Evolutionary conservation across 2,797 vertebrate genomes (phyloP), one percentile per base, ranked within the genome.

Genomic region (Melanotaenia nigrans): DNA sequence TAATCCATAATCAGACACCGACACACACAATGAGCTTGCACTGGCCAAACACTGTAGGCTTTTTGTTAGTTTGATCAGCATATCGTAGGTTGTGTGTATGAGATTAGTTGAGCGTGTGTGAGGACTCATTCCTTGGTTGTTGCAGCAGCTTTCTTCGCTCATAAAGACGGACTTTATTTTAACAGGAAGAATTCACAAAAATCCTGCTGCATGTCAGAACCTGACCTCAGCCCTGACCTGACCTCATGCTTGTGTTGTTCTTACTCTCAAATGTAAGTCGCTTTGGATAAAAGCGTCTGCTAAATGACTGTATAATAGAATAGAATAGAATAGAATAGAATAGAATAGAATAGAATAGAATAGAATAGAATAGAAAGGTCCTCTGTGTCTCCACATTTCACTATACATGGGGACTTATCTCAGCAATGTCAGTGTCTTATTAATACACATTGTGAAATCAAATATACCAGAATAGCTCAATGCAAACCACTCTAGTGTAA

Each of bases 1-100:
- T 82, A 76, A 80, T 75, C 81, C 75, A 70, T 49, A 69, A 82
- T 57, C 75, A 57, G 73, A 82, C 75, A 81, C 68, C 55, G 59
- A 28, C 65, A 72, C 83, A 38, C 77, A 78, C 69, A 61, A 51
- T 51, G 22, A 64, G 62, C 61, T 13, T 14, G 56, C 6, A 9
- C 45, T 18, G 30, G 36, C 49, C 70, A 76, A 58, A 81, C 70
- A 61, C 42, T 40, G 38, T 6, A 0, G 45, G 64, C 55, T 49
- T 68, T 68, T 30, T n/a, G 40, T 71, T 11, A 25, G 65, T 70
- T 64, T 62, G 24, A 78, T 74, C 70, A 57, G 61, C 58, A 45
- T 18, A 18, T 30, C 68, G 61, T 32, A 40, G 61, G 13, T n/a
- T 5, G 54, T 32, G 20, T 20, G 61, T 58, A 13, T 25, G 38